Evolutionary conservation across 2,797 vertebrate species (phyloP), one percentile per base, ranked within the genome.

Genomic region (Furcifer pardalis): DNA sequence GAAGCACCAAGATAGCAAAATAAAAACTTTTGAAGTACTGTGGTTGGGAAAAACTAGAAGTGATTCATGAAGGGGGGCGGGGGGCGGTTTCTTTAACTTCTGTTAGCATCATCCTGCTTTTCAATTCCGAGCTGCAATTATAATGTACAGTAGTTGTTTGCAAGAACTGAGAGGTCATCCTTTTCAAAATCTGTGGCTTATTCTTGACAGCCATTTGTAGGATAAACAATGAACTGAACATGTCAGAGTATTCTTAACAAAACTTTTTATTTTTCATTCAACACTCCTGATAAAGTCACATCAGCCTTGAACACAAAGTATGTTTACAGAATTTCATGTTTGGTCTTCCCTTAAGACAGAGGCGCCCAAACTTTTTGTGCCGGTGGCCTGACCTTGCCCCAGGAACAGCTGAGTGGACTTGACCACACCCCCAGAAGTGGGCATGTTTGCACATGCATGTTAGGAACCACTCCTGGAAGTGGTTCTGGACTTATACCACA

Each of bases 261-360:
- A 66, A 8, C 10, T 12, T 32, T 86, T 86, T 81, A 77, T 86
- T 86, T 81, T 35, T 27, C 65, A 77, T 30, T 37, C 32, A 71
- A 44, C n/a, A 44, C 63, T 78, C 52, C 83, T 68, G 79, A 72
- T 49, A 46, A 35, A 49, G 25, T 23, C 44, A 56, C 40, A 76
- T 42, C n/a, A 27, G 71, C n/a, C 73, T 69, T 12, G 10, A 32
- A 25, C 15, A 59, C n/a, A 71, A 81, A 44, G 32, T 69, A 69
- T 46, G n/a, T 44, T 66, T 40, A 76, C 52, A 81, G 17, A 35
- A 9, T 60, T 77, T 81, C 52, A 40, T 12, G 4, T 42, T 19
- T 40, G 7, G 40, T 23, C 42, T 49, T 63, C 71, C 62, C 76
- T 65, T 65, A 77, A 3, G n/a, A n/a, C n/a, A n/a, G n/a, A n/a